phyloP scores from a whole-genome alignment of 2,888 invertebrate species.

The Troides helena region DNA sequence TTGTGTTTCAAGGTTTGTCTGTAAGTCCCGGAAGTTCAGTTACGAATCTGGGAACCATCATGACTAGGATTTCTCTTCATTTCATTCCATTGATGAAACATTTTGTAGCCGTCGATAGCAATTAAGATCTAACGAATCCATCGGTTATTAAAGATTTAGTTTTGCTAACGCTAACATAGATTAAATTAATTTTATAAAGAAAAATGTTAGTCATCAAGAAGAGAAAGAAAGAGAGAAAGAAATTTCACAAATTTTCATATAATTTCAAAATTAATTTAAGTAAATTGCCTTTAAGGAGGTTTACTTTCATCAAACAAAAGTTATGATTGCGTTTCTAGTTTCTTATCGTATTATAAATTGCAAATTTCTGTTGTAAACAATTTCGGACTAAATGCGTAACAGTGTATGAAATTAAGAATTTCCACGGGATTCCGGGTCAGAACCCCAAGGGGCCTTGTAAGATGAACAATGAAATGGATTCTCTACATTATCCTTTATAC shows the following conservation, averaged over 20 bases:
- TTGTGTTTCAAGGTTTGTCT: too few species aligned
- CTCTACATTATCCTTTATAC: constrained; percentile 19
- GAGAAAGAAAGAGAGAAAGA: too few species aligned
- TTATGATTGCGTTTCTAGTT: not conserved
- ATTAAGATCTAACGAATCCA: too few species aligned
- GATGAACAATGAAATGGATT: constrained; percentile 8
- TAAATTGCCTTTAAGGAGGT: not conserved
- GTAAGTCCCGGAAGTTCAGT: too few species aligned
- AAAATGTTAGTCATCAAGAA: too few species aligned
- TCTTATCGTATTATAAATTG: not conserved
- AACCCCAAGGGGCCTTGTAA: not conserved
- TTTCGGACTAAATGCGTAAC: not conserved
- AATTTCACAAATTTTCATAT: not conserved
- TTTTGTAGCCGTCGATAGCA: too few species aligned
- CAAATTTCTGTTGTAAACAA: not conserved
- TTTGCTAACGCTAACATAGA: too few species aligned
- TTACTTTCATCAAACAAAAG: not conserved
- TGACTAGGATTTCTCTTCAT: too few species aligned
- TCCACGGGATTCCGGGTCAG: not conserved
- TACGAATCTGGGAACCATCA: too few species aligned
- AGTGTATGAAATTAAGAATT: not conserved
- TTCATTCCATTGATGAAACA: too few species aligned
- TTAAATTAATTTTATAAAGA: too few species aligned
- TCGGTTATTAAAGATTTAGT: too few species aligned
- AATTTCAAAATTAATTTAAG: not conserved